A percentile compares a stretch with the other conserved stretches of the same genome.
Conservation (phyloP, 2,113 vertebrate species). For the Cyanoliseus patagonus region DNA sequence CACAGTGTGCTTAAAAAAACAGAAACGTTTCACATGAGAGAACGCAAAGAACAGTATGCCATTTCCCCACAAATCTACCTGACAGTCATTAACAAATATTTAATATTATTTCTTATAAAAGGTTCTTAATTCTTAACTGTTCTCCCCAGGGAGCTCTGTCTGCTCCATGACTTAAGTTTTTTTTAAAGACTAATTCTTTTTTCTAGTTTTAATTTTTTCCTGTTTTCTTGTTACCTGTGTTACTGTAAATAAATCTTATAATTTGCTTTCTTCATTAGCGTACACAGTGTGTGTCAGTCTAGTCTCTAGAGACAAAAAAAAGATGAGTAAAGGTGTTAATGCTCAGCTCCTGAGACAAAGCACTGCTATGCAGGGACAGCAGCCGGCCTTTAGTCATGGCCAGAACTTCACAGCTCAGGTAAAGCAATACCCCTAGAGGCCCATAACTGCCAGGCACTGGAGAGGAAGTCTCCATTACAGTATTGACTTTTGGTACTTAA, state of each 20-base stretch:
- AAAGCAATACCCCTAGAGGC: background rate
- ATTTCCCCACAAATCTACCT: slow-evolving; percentile 59
- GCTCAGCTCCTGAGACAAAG: background rate
- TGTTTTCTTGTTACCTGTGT: slow-evolving; percentile 46
- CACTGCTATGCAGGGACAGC: fast-evolving
- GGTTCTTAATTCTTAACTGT: slow-evolving; percentile 37
- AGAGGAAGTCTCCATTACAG: background rate
- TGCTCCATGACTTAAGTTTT: slow-evolving; percentile 7
- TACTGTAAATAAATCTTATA: slow-evolving; percentile 57
- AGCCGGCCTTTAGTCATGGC: background rate
- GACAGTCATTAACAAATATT: slow-evolving; percentile 35
- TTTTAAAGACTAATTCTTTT: slow-evolving; percentile 26
- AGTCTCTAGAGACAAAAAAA: background rate
- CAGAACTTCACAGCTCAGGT: background rate
- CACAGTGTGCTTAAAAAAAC: slow-evolving; percentile 48
- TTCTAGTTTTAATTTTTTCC: slow-evolving; percentile 43
- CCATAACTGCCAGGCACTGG: fast-evolving
- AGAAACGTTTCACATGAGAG: slow-evolving; percentile 25
- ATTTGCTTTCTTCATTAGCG: slow-evolving; percentile 47
- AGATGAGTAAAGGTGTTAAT: background rate
- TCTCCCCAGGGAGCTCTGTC: background rate
- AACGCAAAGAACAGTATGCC: slow-evolving; percentile 48
- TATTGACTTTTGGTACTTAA: background rate
- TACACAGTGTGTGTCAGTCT: background rate
- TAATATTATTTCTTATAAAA: slow-evolving; percentile 56